A percentile compares a stretch with the other conserved stretches of the same genome.
These are phyloP conservation scores for Brachystomella parvula DNA, from an alignment of 1,140 invertebrate genomes.

Conservation along the genomic window DNA sequence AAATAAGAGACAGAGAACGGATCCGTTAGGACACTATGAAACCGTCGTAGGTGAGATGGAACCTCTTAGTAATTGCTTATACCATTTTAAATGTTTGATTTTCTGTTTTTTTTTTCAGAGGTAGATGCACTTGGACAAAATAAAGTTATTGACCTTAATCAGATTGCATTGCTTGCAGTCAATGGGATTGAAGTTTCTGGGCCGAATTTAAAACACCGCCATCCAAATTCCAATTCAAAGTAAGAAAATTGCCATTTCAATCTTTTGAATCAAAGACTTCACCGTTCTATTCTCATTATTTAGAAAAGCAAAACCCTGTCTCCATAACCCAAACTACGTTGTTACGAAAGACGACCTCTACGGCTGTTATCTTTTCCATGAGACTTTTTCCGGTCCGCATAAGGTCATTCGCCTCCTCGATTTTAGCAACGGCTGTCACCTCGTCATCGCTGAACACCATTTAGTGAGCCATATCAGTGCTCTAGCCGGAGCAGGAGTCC, in stretches of 20 bases:
- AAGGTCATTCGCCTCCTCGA: neutral
- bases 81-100: neutral
- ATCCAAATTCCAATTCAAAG: neutral
- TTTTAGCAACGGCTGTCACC: neutral
- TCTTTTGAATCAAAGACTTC: neutral
- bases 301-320: neutral
- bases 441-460: slow-evolving; percentile 3
- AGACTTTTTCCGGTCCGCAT: neutral
- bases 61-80: neutral
- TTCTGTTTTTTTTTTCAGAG: neutral
- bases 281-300: neutral
- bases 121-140: neutral
- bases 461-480: neutral
- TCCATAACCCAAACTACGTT: neutral
- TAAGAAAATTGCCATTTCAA: neutral
- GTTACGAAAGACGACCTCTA: slow-evolving; percentile 5
- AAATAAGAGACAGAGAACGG: neutral
- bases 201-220: neutral
- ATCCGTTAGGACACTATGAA: neutral
- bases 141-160: neutral
- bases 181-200: slow-evolving; percentile 7
- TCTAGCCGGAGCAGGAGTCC: neutral
- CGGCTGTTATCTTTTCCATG: slow-evolving; percentile 7
- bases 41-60: neutral
- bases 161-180: neutral